Percentiles rank a stretch among this genome's conserved stretches.
These are phyloP conservation scores for Popillia japonica DNA, from an alignment of 1,140 invertebrate genomes.

Conservation along the genomic window DNA sequence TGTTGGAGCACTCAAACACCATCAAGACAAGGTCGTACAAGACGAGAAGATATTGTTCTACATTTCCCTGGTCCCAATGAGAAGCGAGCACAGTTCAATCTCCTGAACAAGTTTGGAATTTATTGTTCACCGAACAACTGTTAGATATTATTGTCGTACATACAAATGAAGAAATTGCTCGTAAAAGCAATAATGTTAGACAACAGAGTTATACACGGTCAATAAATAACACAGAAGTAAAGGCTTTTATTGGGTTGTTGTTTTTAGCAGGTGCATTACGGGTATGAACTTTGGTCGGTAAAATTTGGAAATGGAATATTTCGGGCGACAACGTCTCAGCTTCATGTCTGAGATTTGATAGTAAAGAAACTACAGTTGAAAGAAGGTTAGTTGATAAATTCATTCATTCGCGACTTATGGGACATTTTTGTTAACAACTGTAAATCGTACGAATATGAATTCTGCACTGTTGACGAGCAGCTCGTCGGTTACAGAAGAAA, in stretches of 20 bases:
- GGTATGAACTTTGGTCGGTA: conserved; percentile 39
- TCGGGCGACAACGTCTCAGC: conserved; percentile 52
- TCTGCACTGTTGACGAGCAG: conserved; percentile 58
- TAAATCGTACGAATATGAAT: conserved; percentile 50
- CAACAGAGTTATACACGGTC: conserved; percentile 25
- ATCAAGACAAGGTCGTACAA: conserved; percentile 20
- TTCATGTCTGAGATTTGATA: conserved; percentile 56
- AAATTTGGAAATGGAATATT: conserved; percentile 39
- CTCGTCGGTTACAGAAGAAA: conserved; percentile 55
- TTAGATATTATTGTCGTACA: too few relatives aligned
- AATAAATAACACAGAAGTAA: conserved; percentile 30
- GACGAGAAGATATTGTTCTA: conserved; percentile 31
- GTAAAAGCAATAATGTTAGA: conserved; percentile 11
- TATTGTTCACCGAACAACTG: conserved; percentile 41
- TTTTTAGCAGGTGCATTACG: conserved; percentile 36
- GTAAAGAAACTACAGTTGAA: conserved; percentile 50
- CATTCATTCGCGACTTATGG: conserved; percentile 57
- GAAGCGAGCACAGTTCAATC: conserved; percentile 36
- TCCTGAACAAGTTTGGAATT: conserved; percentile 34
- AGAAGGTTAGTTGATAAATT: conserved; percentile 53
- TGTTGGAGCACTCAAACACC: conserved; percentile 37
- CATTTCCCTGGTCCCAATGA: conserved; percentile 28
- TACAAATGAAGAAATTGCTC: conserved; percentile 38
- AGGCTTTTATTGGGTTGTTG: too few relatives aligned
- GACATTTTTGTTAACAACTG: conserved; percentile 52